Percentiles rank a stretch among this genome's conserved stretches.
Conservation (phyloP, 2,888 invertebrate genomes). For the Zootermopsis nevadensis region DNA sequence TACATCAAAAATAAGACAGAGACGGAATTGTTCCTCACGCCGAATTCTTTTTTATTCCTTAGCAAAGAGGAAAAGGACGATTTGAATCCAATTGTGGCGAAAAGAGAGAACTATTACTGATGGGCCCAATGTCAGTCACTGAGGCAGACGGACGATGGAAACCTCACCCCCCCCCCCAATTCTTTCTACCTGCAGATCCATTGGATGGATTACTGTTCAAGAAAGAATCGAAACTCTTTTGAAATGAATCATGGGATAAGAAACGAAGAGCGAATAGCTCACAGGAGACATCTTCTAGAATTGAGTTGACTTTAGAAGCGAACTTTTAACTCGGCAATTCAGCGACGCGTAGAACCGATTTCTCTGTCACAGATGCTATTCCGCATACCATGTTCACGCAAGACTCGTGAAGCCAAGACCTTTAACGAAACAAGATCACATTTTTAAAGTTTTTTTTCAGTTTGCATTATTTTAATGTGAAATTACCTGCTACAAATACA, state of each 20-base stretch:
- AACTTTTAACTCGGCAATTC: conserved; percentile 2
- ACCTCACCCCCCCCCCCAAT: not conserved
- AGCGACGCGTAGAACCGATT: conserved; percentile 22
- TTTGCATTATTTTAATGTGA: too few species aligned
- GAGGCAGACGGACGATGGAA: not conserved
- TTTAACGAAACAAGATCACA: too few species aligned
- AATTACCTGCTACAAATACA: too few species aligned
- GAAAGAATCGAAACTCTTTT: conserved; percentile 37
- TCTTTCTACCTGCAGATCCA: conserved; percentile 25
- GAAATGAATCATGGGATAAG: conserved; percentile 41
- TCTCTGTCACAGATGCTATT: not conserved
- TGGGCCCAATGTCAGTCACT: not conserved
- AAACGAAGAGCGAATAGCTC: conserved; percentile 22
- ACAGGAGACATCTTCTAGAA: conserved; percentile 18
- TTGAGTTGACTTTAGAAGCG: conserved; percentile 27
- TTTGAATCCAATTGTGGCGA: conserved; percentile 34
- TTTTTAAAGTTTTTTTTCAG: too few species aligned
- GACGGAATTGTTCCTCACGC: not conserved
- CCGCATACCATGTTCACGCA: not conserved
- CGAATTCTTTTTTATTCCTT: not conserved
- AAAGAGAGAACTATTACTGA: conserved; percentile 13
- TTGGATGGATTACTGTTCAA: conserved; percentile 32
- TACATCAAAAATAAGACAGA: not conserved
- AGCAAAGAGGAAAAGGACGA: conserved; percentile 23
- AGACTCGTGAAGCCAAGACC: not conserved